These are phyloP conservation scores for Eristalis intricaria DNA, from an alignment of 2,888 invertebrate genomes.

Conservation along the genomic window DNA sequence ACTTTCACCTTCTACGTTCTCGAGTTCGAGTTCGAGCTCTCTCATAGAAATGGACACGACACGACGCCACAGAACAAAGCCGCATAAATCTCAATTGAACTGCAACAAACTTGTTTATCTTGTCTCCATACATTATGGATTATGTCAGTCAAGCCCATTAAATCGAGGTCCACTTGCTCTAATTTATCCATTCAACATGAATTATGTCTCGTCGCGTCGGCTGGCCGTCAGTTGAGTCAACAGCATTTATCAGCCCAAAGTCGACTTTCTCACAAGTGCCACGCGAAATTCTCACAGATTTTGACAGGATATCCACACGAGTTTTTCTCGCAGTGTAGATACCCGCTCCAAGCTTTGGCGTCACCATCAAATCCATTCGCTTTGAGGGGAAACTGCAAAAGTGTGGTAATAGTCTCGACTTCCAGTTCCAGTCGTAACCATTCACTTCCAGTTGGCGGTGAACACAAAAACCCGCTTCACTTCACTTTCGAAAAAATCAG, in stretches of 20 bases:
- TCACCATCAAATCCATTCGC: constrained; percentile 16
- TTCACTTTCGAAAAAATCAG: constrained; percentile 60
- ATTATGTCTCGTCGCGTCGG: constrained; percentile 10
- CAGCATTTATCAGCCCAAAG: too few relatives aligned
- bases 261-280: neutral
- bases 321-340: constrained; percentile 28
- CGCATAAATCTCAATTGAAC: constrained; percentile 11
- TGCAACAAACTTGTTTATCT: constrained; percentile 22
- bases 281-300: neutral
- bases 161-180: neutral
- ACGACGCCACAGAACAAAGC: constrained; percentile 4
- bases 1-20: neutral
- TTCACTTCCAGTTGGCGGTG: constrained; percentile 59
- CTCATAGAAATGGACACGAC: neutral
- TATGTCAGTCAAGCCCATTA: constrained; percentile 7
- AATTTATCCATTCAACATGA: constrained; percentile 7
- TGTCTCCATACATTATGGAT: constrained; percentile 4
- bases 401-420: constrained; percentile 26
- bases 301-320: neutral
- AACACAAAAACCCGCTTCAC: constrained; percentile 30
- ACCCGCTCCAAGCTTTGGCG: neutral
- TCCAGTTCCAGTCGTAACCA: constrained; percentile 47
- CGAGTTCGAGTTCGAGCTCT: neutral
- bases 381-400: constrained; percentile 28
- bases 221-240: neutral